phyloP scores from a whole-genome alignment of 1,140 invertebrate species.

The Rhizoglyphus robini region DNA sequence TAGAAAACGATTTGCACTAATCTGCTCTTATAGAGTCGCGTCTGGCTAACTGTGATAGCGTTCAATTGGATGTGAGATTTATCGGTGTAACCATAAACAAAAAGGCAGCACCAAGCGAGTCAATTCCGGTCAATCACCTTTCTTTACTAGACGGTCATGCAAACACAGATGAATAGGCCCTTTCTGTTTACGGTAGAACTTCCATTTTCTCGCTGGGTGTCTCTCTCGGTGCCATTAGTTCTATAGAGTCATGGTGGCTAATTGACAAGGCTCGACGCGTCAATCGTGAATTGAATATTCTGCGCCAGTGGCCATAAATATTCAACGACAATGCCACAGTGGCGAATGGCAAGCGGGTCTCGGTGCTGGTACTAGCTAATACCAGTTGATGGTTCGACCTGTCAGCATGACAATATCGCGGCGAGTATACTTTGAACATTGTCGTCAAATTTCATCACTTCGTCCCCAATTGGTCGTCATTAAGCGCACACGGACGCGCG shows the following conservation, averaged over 20 bases:
- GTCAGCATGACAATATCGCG: not conserved
- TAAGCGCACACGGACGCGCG: not conserved
- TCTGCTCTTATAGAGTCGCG: no score
- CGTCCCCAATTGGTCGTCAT: not conserved
- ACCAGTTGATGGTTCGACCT: not conserved
- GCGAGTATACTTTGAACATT: not conserved
- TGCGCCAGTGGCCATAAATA: no score
- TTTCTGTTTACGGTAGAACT: not conserved
- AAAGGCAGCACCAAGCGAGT: not conserved
- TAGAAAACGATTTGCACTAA: no score
- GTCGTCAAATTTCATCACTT: not conserved
- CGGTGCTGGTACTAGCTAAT: not conserved
- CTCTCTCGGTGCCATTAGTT: not conserved
- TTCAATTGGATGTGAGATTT: not conserved
- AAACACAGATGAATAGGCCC: not conserved
- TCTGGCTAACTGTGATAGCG: not conserved
- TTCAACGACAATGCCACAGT: no score
- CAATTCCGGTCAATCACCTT: not conserved
- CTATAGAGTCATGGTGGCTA: not conserved
- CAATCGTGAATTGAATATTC: no score
- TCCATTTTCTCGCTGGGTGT: not conserved
- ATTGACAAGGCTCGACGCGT: not conserved
- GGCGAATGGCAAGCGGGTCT: not conserved
- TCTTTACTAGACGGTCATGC: not conserved
- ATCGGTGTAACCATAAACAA: not conserved